These are phyloP conservation scores for Onychorhynchus coronatus DNA, from an alignment of 2,113 vertebrate genomes.

Conservation along the genomic window DNA sequence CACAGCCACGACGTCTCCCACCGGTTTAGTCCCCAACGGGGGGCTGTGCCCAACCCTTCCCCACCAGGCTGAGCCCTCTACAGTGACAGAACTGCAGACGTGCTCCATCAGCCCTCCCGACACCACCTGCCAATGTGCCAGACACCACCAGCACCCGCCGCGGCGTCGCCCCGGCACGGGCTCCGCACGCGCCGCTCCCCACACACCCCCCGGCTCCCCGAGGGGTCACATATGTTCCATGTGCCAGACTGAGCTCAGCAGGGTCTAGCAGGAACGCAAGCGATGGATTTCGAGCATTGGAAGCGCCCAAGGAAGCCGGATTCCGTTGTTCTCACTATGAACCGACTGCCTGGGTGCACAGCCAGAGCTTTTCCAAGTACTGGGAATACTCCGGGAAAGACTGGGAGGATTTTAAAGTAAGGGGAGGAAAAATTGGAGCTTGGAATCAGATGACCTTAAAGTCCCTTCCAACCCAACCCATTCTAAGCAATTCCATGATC, in stretches of 20 bases:
- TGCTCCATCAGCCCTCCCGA: background rate
- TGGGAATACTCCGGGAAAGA: rapidly evolving
- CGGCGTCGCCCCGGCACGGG: background rate
- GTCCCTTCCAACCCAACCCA: background rate
- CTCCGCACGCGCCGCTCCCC: background rate
- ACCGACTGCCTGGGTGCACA: background rate
- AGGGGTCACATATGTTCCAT: background rate
- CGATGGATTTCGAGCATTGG: rapidly evolving
- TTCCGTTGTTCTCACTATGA: background rate
- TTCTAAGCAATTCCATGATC: background rate
- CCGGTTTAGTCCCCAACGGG: background rate
- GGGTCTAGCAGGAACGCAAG: background rate
- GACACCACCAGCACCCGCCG: background rate
- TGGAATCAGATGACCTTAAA: background rate
- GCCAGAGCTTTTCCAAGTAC: background rate
- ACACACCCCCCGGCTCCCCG: background rate
- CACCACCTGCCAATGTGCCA: background rate
- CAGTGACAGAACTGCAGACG: background rate
- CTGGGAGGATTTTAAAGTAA: rapidly evolving
- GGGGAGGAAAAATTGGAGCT: background rate
- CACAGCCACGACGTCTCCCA: rapidly evolving
- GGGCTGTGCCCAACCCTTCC: background rate
- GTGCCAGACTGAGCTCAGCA: background rate
- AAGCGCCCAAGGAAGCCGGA: background rate
- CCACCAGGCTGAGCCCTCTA: background rate